Conservation (phyloP, 2,113 vertebrate species). For the Daubentonia madagascariensis region DNA sequence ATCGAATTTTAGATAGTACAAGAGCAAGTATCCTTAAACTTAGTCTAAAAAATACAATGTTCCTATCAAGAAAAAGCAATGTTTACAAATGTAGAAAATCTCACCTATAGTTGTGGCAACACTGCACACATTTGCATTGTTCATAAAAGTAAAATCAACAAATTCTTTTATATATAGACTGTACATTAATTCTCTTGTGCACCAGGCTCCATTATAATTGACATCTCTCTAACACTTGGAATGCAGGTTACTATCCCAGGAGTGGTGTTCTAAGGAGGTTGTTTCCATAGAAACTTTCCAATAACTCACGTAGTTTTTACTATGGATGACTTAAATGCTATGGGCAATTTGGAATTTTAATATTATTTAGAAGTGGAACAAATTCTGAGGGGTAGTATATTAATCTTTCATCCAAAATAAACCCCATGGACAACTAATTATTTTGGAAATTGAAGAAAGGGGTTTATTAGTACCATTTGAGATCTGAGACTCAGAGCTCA, state of each 20-base stretch:
- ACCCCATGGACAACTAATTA: background rate
- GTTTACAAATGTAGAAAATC: background rate
- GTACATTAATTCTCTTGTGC: slow-evolving; percentile 68
- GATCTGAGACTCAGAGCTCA: background rate
- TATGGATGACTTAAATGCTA: slow-evolving; percentile 53
- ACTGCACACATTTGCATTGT: slow-evolving; percentile 6
- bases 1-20: background rate
- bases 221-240: slow-evolving; percentile 72
- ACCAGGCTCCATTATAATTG: slow-evolving; percentile 72
- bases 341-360: slow-evolving; percentile 20
- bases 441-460: background rate
- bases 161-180: slow-evolving; percentile 63
- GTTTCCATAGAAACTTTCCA: slow-evolving; percentile 82
- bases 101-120: background rate
- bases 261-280: slow-evolving; percentile 78
- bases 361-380: slow-evolving; percentile 28
- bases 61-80: background rate
- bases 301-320: slow-evolving; percentile 53
- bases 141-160: slow-evolving; percentile 73
- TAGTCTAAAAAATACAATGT: background rate
- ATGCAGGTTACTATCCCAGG: slow-evolving; percentile 75
- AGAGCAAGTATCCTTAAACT: background rate
- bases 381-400: background rate
- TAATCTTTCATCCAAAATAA: slow-evolving; percentile 5
- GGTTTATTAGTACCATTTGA: background rate